Conservation (phyloP, 2,113 vertebrate genomes). For the Tor tambroides region DNA sequence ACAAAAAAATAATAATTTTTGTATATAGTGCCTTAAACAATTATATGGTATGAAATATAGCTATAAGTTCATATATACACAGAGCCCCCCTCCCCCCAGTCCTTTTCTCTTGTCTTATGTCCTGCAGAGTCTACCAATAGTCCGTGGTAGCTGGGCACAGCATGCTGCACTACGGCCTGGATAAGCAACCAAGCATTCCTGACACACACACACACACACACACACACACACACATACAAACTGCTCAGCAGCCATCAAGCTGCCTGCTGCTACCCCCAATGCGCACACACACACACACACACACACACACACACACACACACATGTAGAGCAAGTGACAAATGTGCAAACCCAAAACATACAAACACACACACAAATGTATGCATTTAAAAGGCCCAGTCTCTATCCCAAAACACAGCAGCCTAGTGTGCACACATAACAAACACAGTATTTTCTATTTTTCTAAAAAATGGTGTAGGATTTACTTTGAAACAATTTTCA, state of each 20-base stretch:
- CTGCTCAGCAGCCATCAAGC: not conserved
- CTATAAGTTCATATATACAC: slow-evolving; percentile 59
- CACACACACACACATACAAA: slow-evolving; percentile 31
- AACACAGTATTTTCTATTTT: not conserved
- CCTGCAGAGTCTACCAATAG: slow-evolving; percentile 71
- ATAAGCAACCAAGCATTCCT: slow-evolving; percentile 82
- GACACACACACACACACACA: slow-evolving; percentile 35
- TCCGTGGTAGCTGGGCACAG: slow-evolving; percentile 76
- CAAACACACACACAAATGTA: not conserved
- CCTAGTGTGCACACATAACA: not conserved
- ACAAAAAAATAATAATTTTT: not conserved
- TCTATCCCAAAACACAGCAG: not conserved
- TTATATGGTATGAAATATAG: slow-evolving; percentile 63
- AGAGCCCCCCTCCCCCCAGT: slow-evolving; percentile 63
- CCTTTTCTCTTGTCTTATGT: slow-evolving; percentile 70
- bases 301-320: too few species aligned
- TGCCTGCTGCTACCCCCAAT: not conserved
- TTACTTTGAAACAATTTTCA: too few species aligned
- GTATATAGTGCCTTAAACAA: not conserved
- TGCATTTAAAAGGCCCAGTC: not conserved
- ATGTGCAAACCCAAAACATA: not conserved
- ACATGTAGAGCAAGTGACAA: not conserved
- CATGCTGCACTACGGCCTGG: slow-evolving; percentile 75
- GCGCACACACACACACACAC: slow-evolving; percentile 12
- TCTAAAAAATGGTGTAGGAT: too few species aligned